Evolutionary conservation across 2,888 invertebrate genomes (phyloP).

Genomic region (Agelastica alni): DNA sequence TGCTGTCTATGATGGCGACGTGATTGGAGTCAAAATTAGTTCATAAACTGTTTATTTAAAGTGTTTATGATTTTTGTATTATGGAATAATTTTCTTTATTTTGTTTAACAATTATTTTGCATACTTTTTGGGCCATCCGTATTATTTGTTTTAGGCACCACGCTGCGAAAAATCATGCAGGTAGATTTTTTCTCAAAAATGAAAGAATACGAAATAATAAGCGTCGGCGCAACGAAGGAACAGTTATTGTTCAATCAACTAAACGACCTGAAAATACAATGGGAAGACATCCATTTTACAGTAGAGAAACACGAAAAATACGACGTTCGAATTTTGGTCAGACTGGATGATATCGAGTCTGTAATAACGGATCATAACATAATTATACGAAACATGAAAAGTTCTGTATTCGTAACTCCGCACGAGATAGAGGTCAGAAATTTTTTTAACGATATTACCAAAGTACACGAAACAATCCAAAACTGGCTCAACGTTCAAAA

Average conservation of each 20-base stretch:
- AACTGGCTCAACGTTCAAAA: conserved; percentile 81
- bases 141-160: conserved; percentile 63
- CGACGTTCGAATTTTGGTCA: conserved; percentile 68
- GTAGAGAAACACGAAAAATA: conserved; percentile 63
- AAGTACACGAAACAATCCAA: conserved; percentile 69
- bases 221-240: conserved; percentile 79
- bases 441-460: conserved; percentile 72
- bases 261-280: conserved; percentile 75
- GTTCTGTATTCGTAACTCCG: conserved; percentile 82
- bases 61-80: too few species aligned
- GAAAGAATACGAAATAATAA: conserved; percentile 78
- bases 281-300: conserved; percentile 71
- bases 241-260: conserved; percentile 72
- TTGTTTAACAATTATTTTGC: too few species aligned
- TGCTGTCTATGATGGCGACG: too few species aligned
- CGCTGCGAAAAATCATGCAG: conserved; percentile 75
- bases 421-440: conserved; percentile 68
- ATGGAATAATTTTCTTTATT: too few species aligned
- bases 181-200: conserved; percentile 70
- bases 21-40: too few species aligned
- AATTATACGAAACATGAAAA: conserved; percentile 79
- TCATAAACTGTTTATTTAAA: too few species aligned
- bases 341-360: conserved; percentile 75
- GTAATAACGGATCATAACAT: conserved; percentile 79
- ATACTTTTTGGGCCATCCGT: too few species aligned